Conservation (phyloP, 2,113 vertebrate species). For the Sander vitreus region DNA sequence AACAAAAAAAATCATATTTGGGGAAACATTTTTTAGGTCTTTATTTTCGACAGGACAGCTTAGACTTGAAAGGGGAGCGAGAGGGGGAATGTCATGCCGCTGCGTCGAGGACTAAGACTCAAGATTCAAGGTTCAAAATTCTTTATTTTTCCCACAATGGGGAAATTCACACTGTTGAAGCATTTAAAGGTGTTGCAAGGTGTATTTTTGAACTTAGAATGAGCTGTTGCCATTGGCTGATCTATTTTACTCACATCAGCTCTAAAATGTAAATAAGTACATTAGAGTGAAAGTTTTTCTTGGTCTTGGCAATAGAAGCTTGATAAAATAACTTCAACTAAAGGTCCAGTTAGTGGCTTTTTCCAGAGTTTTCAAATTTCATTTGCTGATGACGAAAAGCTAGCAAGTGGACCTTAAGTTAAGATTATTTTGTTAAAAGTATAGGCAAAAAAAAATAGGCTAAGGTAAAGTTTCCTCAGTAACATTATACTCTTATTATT, state of each 20-base stretch:
- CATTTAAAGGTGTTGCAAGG: too few species aligned
- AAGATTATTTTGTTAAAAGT: neutral
- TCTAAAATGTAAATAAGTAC: neutral
- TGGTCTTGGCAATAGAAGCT: neutral
- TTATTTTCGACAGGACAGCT: too few species aligned
- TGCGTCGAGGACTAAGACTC: too few species aligned
- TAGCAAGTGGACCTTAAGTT: neutral
- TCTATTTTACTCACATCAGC: neutral
- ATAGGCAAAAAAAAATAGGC: neutral
- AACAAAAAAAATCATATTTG: too few species aligned
- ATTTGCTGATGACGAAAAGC: neutral
- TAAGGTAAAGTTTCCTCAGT: neutral
- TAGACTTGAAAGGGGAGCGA: too few species aligned
- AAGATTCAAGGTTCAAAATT: too few species aligned
- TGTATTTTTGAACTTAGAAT: neutral
- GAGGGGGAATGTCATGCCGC: too few species aligned
- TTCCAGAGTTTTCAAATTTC: neutral
- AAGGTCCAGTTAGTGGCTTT: too few species aligned
- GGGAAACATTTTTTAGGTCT: too few species aligned
- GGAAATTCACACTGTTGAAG: too few species aligned
- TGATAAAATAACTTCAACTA: neutral
- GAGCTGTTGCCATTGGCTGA: too few species aligned
- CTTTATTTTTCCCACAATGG: too few species aligned
- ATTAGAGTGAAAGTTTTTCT: neutral
- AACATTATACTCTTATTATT: neutral